phyloP scores from a whole-genome alignment of 64 coral and sea anemone species.

The Actinia equina region DNA sequence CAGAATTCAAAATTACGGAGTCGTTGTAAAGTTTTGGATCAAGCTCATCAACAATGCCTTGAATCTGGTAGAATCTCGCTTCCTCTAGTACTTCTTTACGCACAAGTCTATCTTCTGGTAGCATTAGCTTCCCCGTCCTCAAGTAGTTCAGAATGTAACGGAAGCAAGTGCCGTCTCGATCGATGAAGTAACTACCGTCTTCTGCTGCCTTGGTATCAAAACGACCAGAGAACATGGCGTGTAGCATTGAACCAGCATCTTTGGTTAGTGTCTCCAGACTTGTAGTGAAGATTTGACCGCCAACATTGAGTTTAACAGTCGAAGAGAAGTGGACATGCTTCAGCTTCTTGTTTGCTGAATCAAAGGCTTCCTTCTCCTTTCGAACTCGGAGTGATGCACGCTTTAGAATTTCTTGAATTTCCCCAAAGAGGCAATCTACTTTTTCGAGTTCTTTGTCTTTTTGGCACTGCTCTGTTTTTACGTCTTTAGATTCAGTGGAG shows the following conservation, averaged over 20 bases:
- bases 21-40: neutral
- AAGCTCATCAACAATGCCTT: conserved; percentile 21
- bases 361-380: too few species aligned
- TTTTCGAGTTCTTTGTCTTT: neutral
- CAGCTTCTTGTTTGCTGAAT: too few species aligned
- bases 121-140: conserved; percentile 10
- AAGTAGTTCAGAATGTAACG: conserved; percentile 41
- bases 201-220: conserved; percentile 33
- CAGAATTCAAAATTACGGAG: neutral
- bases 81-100: conserved; percentile 9
- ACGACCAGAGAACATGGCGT: conserved; percentile 29
- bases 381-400: too few species aligned
- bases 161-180: conserved; percentile 31
- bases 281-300: too few species aligned
- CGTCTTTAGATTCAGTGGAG: neutral
- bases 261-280: too few species aligned
- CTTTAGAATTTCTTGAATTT: conserved; percentile 1
- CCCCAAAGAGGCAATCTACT: neutral
- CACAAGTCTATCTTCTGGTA: conserved; percentile 1
- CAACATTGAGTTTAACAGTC: too few species aligned
- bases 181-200: conserved; percentile 41
- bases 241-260: conserved; percentile 15
- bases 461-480: neutral
- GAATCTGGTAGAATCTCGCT: conserved; percentile 24
- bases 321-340: too few species aligned